Conservation (phyloP, 1,140 invertebrate species). For the Ptiloglossa arizonensis region DNA sequence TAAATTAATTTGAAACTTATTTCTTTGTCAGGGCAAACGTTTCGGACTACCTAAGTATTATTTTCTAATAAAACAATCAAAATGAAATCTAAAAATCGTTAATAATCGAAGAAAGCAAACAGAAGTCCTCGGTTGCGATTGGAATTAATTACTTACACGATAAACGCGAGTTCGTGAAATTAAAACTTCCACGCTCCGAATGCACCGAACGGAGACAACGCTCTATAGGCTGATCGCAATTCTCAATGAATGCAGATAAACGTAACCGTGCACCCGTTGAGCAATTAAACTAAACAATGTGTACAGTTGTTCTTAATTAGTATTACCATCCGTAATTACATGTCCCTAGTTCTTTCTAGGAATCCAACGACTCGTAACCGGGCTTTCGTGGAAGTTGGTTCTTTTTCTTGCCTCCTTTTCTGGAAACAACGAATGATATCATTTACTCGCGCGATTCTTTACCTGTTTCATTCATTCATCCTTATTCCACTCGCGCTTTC, state of each 20-base stretch:
- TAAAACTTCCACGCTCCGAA: neutral
- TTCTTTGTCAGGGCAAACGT: too few relatives aligned
- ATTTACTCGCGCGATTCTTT: neutral
- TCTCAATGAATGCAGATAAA: neutral
- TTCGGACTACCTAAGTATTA: too few relatives aligned
- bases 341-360: neutral
- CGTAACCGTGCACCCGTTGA: neutral
- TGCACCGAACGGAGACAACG: neutral
- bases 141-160: neutral
- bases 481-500: neutral
- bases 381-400: neutral
- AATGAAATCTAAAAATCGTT: too few relatives aligned
- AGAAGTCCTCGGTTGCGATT: too few relatives aligned
- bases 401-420: neutral
- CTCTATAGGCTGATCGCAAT: too few relatives aligned
- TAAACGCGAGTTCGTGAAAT: neutral
- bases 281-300: conserved; percentile 7
- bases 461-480: neutral
- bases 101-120: too few relatives aligned
- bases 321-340: neutral
- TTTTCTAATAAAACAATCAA: too few relatives aligned
- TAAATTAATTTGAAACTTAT: too few relatives aligned
- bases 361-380: neutral
- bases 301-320: neutral
- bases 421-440: neutral